These are phyloP conservation scores for Hippocampus zosterae DNA, from an alignment of 2,113 vertebrate genomes.

Conservation along the genomic window DNA sequence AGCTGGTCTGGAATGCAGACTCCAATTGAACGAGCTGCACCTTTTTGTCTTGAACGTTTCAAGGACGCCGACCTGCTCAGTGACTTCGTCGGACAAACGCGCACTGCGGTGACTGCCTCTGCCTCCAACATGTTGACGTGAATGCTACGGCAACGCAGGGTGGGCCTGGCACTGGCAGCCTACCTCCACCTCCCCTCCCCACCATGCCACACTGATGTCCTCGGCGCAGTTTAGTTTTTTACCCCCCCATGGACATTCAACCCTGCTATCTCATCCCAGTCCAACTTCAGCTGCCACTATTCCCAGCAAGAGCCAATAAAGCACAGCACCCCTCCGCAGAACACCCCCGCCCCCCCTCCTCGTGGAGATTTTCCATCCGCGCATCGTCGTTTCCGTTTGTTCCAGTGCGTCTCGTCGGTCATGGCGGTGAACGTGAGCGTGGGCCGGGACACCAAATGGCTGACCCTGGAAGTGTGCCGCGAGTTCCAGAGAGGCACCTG, in stretches of 20 bases:
- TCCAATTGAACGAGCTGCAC: constrained; percentile 61
- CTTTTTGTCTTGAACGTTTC: constrained; percentile 29
- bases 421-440: constrained; percentile 89
- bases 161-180: not conserved
- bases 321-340: constrained; percentile 30
- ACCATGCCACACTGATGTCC: constrained; percentile 41
- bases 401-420: constrained; percentile 25
- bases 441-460: constrained; percentile 97
- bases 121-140: constrained; percentile 56
- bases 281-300: constrained; percentile 55
- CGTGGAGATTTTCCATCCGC: constrained; percentile 23
- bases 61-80: constrained; percentile 35
- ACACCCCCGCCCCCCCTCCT: too few species aligned
- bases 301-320: constrained; percentile 51
- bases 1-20: constrained; percentile 65
- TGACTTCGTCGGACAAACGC: not conserved
- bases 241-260: constrained; percentile 40
- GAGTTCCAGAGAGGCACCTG: constrained; percentile 98
- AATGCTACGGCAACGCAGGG: constrained; percentile 24
- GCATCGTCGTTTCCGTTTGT: constrained; percentile 16
- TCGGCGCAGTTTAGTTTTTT: constrained; percentile 25
- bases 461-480: constrained; percentile 98
- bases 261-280: constrained; percentile 32
- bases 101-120: constrained; percentile 6
- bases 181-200: not conserved